These are phyloP conservation scores for Carcinoscorpius rotundicauda DNA, from an alignment of 1,140 invertebrate species.

Conservation along the genomic window DNA sequence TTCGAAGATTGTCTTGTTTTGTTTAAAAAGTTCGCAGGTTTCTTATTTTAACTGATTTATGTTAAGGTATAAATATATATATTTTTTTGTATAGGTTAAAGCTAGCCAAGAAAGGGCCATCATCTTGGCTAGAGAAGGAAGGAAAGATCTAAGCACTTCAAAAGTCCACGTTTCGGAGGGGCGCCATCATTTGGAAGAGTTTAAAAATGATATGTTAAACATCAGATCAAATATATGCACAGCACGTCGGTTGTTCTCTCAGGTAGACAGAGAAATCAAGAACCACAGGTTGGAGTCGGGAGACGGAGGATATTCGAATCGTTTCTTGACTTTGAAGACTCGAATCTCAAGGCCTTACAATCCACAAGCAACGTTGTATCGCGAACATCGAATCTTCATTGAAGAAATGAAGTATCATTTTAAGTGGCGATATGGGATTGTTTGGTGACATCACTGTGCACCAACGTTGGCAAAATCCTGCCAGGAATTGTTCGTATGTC, in stretches of 20 bases:
- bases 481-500: too few relatives aligned
- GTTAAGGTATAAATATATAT: too few relatives aligned
- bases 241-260: not conserved
- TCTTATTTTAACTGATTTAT: too few relatives aligned
- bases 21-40: too few relatives aligned
- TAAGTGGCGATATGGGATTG: not conserved
- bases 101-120: not conserved
- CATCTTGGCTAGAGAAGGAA: not conserved
- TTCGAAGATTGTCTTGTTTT: too few relatives aligned
- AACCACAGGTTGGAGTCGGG: slow-evolving; percentile 2
- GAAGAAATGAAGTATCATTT: slow-evolving; percentile 7
- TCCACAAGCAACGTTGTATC: not conserved
- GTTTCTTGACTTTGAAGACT: not conserved
- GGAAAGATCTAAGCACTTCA: not conserved
- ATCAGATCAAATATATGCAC: slow-evolving; percentile 1
- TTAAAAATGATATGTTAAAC: not conserved
- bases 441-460: too few relatives aligned
- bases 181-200: not conserved
- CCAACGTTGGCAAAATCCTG: too few relatives aligned
- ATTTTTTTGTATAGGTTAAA: not conserved
- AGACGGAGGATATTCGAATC: not conserved
- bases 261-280: slow-evolving; percentile 1
- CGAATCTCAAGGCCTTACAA: not conserved
- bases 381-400: not conserved
- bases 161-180: not conserved